Conservation (phyloP, 1,140 invertebrate genomes). For the Tetragnatha versicolor region DNA sequence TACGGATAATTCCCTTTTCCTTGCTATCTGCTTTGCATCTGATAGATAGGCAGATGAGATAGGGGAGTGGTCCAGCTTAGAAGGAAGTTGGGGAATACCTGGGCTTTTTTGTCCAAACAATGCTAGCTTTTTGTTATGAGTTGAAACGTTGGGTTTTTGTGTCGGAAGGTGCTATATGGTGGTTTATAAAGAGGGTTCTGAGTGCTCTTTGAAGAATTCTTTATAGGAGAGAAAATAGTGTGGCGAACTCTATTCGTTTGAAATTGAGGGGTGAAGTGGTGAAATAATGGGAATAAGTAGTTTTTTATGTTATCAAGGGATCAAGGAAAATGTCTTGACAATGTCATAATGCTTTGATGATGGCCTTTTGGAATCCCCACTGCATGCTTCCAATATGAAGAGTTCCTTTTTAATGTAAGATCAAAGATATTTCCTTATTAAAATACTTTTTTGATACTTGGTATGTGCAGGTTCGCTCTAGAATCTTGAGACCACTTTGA, state of each 20-base stretch:
- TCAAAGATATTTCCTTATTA: too few relatives aligned
- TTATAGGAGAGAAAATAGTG: background rate
- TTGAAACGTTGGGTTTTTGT: background rate
- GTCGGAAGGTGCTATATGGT: background rate
- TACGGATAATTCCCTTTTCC: slow-evolving; percentile 25
- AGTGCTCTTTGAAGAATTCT: slow-evolving; percentile 1
- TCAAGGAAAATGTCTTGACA: too few relatives aligned
- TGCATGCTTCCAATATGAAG: too few relatives aligned
- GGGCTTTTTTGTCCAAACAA: too few relatives aligned
- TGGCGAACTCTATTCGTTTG: background rate
- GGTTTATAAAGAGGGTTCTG: background rate
- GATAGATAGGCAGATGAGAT: slow-evolving; percentile 16
- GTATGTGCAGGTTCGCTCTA: too few relatives aligned
- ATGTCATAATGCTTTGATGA: too few relatives aligned
- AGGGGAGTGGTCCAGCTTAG: background rate
- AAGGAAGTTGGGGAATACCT: too few relatives aligned
- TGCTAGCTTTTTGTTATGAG: background rate
- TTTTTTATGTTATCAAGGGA: too few relatives aligned
- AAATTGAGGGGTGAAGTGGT: background rate
- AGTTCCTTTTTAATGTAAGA: too few relatives aligned
- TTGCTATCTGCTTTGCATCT: slow-evolving; percentile 18
- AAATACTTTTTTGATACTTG: too few relatives aligned
- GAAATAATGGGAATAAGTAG: background rate
- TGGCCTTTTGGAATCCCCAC: too few relatives aligned
- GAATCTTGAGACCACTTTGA: too few relatives aligned